These are phyloP conservation scores for Mus musculus DNA, from an alignment of 2,113 vertebrate species.

Conservation along the genomic window GRCm39 chr11:77160001-77160500, in stretches of 20 bases:
- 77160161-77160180: not conserved
- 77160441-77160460: not conserved
- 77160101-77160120: not conserved
- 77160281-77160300: too few relatives aligned
- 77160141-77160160: not conserved
- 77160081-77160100: not conserved
- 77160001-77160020: not conserved
- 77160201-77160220: not conserved
- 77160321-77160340: too few relatives aligned
- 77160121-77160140: not conserved
- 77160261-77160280: too few relatives aligned
- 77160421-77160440: too few relatives aligned
- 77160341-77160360: too few relatives aligned
- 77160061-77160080: not conserved
- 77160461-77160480: slow-evolving; percentile 24
- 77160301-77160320: too few relatives aligned
- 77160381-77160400: too few relatives aligned
- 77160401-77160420: too few relatives aligned
- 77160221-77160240: too few relatives aligned
- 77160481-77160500: not conserved
- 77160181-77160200: not conserved
- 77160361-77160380: too few relatives aligned
- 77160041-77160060: not conserved
- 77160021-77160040: not conserved
- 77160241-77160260: too few relatives aligned